A percentile compares a stretch with the other conserved stretches of the same genome.
Evolutionary conservation across 2,888 invertebrate species (phyloP).

Genomic region (Balanococcus diminutus): DNA sequence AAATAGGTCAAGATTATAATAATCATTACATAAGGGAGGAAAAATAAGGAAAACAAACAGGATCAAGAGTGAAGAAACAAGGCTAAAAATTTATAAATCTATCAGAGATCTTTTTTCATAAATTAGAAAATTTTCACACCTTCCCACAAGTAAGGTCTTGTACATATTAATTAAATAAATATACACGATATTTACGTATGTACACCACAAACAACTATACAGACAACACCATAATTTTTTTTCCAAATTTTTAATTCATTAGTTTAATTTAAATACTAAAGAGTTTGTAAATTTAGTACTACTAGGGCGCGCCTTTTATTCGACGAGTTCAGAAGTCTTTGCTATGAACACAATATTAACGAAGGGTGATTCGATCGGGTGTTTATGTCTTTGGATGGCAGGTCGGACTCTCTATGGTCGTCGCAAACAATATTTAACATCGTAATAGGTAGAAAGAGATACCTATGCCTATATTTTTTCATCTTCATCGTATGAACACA

Average conservation of each 20-base stretch:
- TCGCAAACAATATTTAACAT: too few relatives aligned
- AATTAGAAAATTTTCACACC: not conserved
- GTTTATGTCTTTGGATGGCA: not conserved
- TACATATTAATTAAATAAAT: not conserved
- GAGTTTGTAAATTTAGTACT: not conserved
- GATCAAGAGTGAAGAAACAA: not conserved
- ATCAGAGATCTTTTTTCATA: not conserved
- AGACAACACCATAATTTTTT: not conserved
- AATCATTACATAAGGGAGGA: not conserved
- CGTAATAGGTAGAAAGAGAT: not conserved
- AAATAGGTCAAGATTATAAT: not conserved
- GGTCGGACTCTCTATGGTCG: too few relatives aligned
- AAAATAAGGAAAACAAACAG: not conserved
- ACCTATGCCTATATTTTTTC: not conserved
- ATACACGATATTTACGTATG: not conserved
- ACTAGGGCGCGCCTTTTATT: not conserved
- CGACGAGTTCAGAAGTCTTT: constrained; percentile 11
- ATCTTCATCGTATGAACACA: constrained; percentile 16
- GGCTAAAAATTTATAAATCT: not conserved
- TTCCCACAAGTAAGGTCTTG: not conserved
- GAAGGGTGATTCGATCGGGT: not conserved
- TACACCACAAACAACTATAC: not conserved
- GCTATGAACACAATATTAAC: constrained; percentile 24
- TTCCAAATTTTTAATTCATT: not conserved
- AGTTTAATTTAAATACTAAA: too few relatives aligned